Percentiles rank a stretch among this genome's conserved stretches.
These are phyloP conservation scores for Himalopsyche kuldschensis DNA, from an alignment of 2,888 invertebrate species.

Conservation along the genomic window DNA sequence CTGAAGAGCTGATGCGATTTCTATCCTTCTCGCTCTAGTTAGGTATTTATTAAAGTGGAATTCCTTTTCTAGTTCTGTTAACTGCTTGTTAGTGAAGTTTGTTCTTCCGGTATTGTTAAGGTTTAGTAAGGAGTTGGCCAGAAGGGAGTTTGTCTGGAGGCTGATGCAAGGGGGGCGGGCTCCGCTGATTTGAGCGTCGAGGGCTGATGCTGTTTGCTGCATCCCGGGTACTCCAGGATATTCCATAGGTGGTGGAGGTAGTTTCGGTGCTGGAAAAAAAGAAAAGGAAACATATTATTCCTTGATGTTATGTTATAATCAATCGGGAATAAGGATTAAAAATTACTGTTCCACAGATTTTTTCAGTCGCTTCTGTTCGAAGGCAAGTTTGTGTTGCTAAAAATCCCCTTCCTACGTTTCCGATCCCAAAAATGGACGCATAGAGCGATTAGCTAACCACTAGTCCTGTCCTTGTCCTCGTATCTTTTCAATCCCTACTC, in stretches of 20 bases:
- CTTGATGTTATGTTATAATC: no score
- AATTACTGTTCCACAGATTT: no score
- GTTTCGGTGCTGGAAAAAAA: constrained; percentile 65
- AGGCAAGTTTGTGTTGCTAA: no score
- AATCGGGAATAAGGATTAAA: no score
- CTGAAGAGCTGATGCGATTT: constrained; percentile 94
- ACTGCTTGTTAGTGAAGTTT: constrained; percentile 98
- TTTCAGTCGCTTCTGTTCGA: no score
- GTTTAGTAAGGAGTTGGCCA: constrained; percentile 56
- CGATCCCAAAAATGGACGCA: no score
- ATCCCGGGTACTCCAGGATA: constrained; percentile 57
- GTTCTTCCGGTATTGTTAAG: constrained; percentile 89
- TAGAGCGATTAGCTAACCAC: no score
- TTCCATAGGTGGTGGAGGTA: constrained; percentile 60
- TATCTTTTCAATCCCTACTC: no score
- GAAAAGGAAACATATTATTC: constrained; percentile 20
- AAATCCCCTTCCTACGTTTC: no score
- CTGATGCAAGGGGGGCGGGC: constrained; percentile 48
- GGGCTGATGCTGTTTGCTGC: constrained; percentile 51
- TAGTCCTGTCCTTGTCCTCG: no score
- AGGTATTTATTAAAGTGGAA: constrained; percentile 99
- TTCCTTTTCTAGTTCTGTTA: constrained; percentile 98
- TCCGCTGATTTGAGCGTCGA: constrained; percentile 53
- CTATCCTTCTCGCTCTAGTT: constrained; percentile 93
- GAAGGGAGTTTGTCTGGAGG: constrained; percentile 53